Evolutionary conservation across 92 coral and sea anemone genomes (phyloP).

Genomic region (Porites evermanni): DNA sequence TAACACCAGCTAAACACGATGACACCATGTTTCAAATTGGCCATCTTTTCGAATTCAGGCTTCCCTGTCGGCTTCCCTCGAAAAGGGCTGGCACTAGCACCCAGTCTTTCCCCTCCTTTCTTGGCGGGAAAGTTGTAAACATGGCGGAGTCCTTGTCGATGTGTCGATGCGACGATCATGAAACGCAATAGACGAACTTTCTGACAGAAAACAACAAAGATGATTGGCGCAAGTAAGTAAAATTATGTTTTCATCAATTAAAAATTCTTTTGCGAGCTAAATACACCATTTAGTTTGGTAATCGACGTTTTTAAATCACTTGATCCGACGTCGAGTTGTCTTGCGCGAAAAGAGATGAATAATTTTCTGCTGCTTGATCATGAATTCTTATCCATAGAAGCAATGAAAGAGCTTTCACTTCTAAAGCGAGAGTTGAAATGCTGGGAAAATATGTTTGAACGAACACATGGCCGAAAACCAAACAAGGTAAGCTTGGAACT

Average conservation of each 20-base stretch:
- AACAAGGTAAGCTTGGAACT: slow-evolving; percentile 59
- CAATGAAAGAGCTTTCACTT: slow-evolving; percentile 74
- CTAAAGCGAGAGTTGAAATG: slow-evolving; percentile 92
- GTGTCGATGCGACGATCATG: background rate
- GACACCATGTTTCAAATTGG: too few species aligned
- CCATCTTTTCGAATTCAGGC: too few species aligned
- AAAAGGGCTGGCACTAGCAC: slow-evolving; percentile 27
- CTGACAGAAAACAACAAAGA: background rate
- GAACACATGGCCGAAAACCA: slow-evolving; percentile 92
- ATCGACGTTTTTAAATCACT: too few species aligned
- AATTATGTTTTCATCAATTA: background rate
- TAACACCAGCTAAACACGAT: too few species aligned
- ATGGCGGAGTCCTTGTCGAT: background rate
- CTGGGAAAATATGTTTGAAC: slow-evolving; percentile 97
- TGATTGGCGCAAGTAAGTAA: slow-evolving; percentile 46
- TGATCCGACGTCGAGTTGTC: too few species aligned
- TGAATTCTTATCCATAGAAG: slow-evolving; percentile 7
- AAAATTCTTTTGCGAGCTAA: background rate
- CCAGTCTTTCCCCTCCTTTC: slow-evolving; percentile 7
- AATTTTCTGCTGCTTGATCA: background rate
- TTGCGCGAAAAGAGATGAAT: too few species aligned
- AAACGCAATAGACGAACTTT: background rate
- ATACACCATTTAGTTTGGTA: background rate
- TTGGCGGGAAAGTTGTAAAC: slow-evolving; percentile 47
- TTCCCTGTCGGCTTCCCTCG: too few species aligned